Percentiles rank a stretch among this genome's conserved stretches.
phyloP scores from a whole-genome alignment of 2,113 vertebrate species.

The Cynoglossus semilaevis region DNA sequence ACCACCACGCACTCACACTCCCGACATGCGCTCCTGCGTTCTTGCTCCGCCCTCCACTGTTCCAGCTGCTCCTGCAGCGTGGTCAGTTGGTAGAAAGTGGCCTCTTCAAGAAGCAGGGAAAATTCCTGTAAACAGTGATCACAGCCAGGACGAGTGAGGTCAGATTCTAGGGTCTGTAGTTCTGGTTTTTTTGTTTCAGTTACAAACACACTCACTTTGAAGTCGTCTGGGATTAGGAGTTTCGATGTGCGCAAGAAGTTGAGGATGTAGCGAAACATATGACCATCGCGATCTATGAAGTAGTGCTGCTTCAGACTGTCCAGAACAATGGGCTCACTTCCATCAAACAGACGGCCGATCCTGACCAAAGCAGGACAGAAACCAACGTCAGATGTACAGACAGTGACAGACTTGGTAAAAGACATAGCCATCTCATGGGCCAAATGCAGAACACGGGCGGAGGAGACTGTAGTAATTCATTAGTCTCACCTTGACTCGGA shows the following conservation, averaged over 20 bases:
- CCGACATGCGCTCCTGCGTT: conserved; percentile 74
- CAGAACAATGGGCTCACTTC: conserved; percentile 94
- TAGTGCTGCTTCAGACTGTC: conserved; percentile 98
- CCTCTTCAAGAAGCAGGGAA: conserved; percentile 92
- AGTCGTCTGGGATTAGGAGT: conserved; percentile 93
- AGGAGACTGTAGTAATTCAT: too few species aligned
- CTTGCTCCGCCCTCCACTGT: conserved; percentile 86
- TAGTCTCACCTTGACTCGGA: conserved; percentile 84
- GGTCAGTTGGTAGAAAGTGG: conserved; percentile 91
- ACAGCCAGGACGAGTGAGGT: too few species aligned
- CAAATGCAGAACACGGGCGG: too few species aligned
- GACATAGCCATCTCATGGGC: too few species aligned
- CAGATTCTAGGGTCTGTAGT: too few species aligned
- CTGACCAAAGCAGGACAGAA: conserved; percentile 62
- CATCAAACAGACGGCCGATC: conserved; percentile 94
- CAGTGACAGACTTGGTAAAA: too few species aligned
- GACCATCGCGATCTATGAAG: conserved; percentile 96
- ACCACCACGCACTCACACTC: conserved; percentile 90
- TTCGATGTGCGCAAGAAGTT: conserved; percentile 96
- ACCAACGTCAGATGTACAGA: neutral
- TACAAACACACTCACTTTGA: conserved; percentile 87
- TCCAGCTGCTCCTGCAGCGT: conserved; percentile 89
- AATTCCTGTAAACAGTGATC: conserved; percentile 82
- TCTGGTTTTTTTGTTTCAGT: too few species aligned
- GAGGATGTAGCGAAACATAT: conserved; percentile 94